Conservation (phyloP, 30 jellyfish, hydroid and myxozoan genomes). For the Chironex yamaguchii region DNA sequence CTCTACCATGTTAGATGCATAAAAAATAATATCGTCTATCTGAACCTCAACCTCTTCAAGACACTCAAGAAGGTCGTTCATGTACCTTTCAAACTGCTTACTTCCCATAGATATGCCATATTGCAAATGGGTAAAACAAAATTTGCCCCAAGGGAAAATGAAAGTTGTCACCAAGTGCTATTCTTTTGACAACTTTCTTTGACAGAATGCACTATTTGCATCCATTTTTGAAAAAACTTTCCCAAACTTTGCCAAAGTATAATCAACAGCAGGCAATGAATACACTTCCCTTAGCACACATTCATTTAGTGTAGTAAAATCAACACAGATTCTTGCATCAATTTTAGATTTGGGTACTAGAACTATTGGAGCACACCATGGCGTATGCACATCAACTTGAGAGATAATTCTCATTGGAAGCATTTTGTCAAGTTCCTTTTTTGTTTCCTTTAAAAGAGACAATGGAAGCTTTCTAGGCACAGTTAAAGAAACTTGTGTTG, state of each 20-base stretch:
- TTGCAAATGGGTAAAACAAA: slow-evolving; percentile 31
- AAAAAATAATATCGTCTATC: slow-evolving; percentile 21
- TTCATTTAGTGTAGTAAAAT: slow-evolving; percentile 4
- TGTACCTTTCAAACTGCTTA: slow-evolving; percentile 9
- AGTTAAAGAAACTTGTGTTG: slow-evolving; percentile 21
- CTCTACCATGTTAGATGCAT: slow-evolving; percentile 21
- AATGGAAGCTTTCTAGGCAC: slow-evolving; percentile 50
- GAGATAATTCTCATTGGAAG: slow-evolving; percentile 27
- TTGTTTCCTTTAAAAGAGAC: slow-evolving; percentile 47
- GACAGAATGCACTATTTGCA: slow-evolving; percentile 58
- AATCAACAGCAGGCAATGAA: slow-evolving; percentile 30
- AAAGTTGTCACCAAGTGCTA: slow-evolving; percentile 23
- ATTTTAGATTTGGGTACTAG: slow-evolving; percentile 21
- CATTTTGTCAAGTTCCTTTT: slow-evolving; percentile 43
- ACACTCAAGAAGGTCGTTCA: slow-evolving; percentile 32
- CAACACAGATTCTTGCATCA: slow-evolving; percentile 15
- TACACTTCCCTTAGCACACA: not conserved
- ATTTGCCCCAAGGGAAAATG: slow-evolving; percentile 56
- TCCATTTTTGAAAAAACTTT: slow-evolving; percentile 49
- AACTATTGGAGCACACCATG: slow-evolving; percentile 37
- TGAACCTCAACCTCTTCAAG: slow-evolving; percentile 52
- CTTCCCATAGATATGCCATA: slow-evolving; percentile 23
- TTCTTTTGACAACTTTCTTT: slow-evolving; percentile 5
- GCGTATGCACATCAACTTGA: slow-evolving; percentile 24
- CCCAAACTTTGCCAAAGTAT: slow-evolving; percentile 30